Percentiles rank a stretch among this genome's conserved stretches.
Evolutionary conservation across 92 coral and sea anemone genomes (phyloP).

Genomic region (Paramuricea clavata): DNA sequence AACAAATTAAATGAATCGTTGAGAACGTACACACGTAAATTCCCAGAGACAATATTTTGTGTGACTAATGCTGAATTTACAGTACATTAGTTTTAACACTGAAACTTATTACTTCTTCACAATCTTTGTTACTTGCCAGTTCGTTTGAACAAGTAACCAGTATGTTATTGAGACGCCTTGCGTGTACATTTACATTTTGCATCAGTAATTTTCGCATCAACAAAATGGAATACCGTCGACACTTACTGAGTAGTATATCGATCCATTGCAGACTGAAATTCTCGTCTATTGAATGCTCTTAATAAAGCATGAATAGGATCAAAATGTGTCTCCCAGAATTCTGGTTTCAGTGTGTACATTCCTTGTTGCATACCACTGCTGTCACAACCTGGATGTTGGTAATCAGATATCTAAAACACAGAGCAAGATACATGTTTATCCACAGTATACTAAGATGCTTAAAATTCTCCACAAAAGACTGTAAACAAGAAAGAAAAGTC

Average conservation of each 20-base stretch:
- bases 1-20: too few relatives aligned
- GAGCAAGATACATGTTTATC: neutral
- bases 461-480: neutral
- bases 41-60: too few relatives aligned
- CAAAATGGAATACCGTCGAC: neutral
- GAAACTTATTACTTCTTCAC: too few relatives aligned
- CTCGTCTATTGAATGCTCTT: conserved; percentile 91
- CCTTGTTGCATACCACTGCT: conserved; percentile 99
- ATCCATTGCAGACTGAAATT: conserved; percentile 91
- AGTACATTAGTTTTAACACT: too few relatives aligned
- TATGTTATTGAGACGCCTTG: too few relatives aligned
- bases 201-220: too few relatives aligned
- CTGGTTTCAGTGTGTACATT: conserved; percentile 85
- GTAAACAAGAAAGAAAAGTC: too few relatives aligned
- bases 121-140: neutral
- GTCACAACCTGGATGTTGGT: conserved; percentile 94
- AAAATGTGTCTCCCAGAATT: conserved; percentile 88
- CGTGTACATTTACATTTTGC: too few relatives aligned
- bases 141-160: too few relatives aligned
- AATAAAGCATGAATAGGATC: conserved; percentile 90
- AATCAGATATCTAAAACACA: conserved; percentile 82
- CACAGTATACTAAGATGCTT: too few relatives aligned
- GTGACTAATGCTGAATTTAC: too few relatives aligned
- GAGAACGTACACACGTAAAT: too few relatives aligned
- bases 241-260: conserved; percentile 89